Evolutionary conservation across 2,113 vertebrate species (phyloP).

Genomic region (Callaeas wilsoni): DNA sequence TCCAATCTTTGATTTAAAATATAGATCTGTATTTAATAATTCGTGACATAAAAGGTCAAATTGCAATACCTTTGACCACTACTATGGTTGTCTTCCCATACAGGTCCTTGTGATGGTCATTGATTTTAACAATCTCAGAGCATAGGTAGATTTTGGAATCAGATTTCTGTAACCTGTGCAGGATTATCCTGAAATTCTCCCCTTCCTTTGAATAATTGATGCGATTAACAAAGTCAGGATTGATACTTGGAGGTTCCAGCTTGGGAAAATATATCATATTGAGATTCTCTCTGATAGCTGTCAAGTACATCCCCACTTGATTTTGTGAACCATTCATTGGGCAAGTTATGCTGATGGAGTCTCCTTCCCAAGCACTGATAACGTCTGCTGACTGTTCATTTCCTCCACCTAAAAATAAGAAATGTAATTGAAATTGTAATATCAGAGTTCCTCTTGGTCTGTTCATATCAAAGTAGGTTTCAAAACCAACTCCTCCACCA

Average conservation of each 20-base stretch:
- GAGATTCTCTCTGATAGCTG: rapidly evolving
- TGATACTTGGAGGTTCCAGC: rapidly evolving
- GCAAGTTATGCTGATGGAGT: neutral
- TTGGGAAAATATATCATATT: neutral
- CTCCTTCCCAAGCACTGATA: slow-evolving; percentile 6
- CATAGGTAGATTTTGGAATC: slow-evolving; percentile 14
- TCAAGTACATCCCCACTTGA: neutral
- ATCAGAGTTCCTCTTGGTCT: neutral
- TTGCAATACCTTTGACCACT: slow-evolving; percentile 20
- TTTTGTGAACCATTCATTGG: neutral
- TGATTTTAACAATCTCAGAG: rapidly evolving
- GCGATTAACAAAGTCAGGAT: neutral
- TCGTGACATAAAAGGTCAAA: neutral
- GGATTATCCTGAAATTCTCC: neutral
- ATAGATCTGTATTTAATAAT: neutral
- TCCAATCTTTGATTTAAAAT: neutral
- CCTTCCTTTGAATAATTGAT: neutral
- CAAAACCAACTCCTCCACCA: neutral
- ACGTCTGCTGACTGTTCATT: neutral
- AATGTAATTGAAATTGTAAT: neutral
- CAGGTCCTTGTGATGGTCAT: rapidly evolving
- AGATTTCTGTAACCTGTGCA: neutral
- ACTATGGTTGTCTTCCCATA: neutral
- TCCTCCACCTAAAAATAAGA: neutral
- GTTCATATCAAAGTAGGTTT: neutral